Base-by-base conservation (phyloP, 2,113 vertebrate species). In the Phyllopteryx taeniolatus region DNA sequence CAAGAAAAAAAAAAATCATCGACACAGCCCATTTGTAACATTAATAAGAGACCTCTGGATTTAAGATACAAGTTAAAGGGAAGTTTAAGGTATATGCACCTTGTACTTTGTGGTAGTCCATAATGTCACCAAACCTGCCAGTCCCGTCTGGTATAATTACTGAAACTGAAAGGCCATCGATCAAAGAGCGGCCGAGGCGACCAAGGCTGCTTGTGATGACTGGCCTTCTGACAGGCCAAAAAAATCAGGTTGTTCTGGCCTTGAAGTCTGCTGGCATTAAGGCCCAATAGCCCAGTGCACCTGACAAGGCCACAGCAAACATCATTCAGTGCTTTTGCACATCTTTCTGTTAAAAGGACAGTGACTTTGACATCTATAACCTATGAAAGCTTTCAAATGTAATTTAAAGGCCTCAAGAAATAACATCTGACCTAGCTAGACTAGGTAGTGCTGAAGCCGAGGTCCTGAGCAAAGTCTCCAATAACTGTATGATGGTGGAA, bases 161-260 rank as follows among this genome's bases (percentile, higher is more conserved):
- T 80, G 68, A 35, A 79, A 83, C 79, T 71, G 79, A 90, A 89
- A 90, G 83, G 85, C 83, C 84, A 91, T 88, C 77, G 82, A 92
- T 92, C 88, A 91, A 90, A 92, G 82, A 76, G 72, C 74, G 77
- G 80, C 77, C 53, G 70, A 80, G 74, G 64, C 39, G 3, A 76
- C 72, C 80, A 78, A 82, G 83, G 86, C 79, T 82, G 79, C 74
- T 71, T 67, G 74, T 78, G 80, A 85, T 31, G 46, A 67, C 74
- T 73, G 78, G 77, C 81, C 81, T 81, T 80, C 82, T 83, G 71
- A 20, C 76, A 68, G 76, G 68, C 35, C 79, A 66, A 56, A 76
- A 78, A 76, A 78, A 80, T 79, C 65, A 81, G 56, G 61, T 86
- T 33, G 72, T 44, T 61, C 27, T 59, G 82, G 79, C 86, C 91